Percentiles rank a stretch among this genome's conserved stretches.
These are phyloP conservation scores for Lymantria monacha DNA, from an alignment of 2,888 invertebrate genomes.

Conservation along the genomic window DNA sequence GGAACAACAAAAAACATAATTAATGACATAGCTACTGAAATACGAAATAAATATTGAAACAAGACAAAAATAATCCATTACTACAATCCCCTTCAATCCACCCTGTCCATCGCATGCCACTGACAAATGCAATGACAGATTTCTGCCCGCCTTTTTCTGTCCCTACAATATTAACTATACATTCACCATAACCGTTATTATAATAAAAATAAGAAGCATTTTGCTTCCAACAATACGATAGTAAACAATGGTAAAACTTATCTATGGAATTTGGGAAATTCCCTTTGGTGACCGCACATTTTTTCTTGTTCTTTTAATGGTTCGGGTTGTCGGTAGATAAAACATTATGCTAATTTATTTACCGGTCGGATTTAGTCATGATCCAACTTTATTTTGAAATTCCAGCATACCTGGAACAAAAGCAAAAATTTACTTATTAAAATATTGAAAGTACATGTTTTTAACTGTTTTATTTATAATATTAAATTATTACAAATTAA, in stretches of 20 bases:
- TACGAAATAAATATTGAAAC: conserved; percentile 23
- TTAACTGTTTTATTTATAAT: too few relatives aligned
- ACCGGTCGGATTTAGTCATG: conserved; percentile 11
- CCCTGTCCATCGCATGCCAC: conserved; percentile 37
- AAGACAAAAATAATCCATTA: conserved; percentile 28
- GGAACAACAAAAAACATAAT: not conserved
- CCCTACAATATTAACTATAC: conserved; percentile 10
- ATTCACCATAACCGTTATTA: conserved; percentile 9
- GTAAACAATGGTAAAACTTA: conserved; percentile 20
- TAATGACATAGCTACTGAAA: conserved; percentile 10
- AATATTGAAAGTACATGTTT: not conserved
- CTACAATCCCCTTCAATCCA: conserved; percentile 31
- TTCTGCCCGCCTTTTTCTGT: conserved; percentile 32
- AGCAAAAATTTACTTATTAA: not conserved
- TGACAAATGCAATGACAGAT: conserved; percentile 51
- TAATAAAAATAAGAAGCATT: conserved; percentile 7
- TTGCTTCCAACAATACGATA: conserved; percentile 10
- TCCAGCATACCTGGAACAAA: conserved; percentile 31
- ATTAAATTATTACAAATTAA: not conserved
- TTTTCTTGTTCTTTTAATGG: conserved; percentile 33
- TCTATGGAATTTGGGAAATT: conserved; percentile 43
- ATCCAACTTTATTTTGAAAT: conserved; percentile 1
- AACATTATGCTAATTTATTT: conserved; percentile 21
- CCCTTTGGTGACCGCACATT: conserved; percentile 35
- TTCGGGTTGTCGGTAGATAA: conserved; percentile 21